Percentiles rank a stretch among this genome's conserved stretches.
Evolutionary conservation across 2,113 vertebrate species (phyloP).

Genomic region (Hyperopisus bebe): DNA sequence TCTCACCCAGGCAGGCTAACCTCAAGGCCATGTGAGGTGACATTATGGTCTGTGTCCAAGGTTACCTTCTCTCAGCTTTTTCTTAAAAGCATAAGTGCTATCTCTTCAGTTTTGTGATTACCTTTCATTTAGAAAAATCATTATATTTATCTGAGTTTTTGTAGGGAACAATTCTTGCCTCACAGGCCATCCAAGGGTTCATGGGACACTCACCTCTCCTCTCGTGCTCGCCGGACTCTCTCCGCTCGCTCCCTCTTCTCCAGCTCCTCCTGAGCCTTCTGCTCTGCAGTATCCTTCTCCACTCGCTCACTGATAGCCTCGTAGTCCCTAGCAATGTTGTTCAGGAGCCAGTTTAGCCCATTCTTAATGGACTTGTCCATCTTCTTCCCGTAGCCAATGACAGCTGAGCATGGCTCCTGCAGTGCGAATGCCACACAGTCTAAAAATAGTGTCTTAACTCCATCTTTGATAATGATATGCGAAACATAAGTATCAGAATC

Average conservation of each 20-base stretch:
- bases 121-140: neutral
- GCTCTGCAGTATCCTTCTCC: constrained; percentile 81
- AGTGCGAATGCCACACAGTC: neutral
- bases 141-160: neutral
- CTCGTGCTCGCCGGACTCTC: constrained; percentile 72
- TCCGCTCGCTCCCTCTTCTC: constrained; percentile 81
- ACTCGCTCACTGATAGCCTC: constrained; percentile 83
- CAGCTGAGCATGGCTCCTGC: constrained; percentile 87
- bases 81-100: neutral
- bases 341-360: constrained; percentile 85
- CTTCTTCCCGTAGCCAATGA: constrained; percentile 82
- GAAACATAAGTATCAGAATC: neutral
- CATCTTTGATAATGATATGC: neutral
- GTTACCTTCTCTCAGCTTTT: neutral
- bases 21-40: neutral
- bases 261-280: constrained; percentile 79
- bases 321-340: constrained; percentile 86
- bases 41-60: neutral
- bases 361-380: constrained; percentile 89
- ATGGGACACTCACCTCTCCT: constrained; percentile 71
- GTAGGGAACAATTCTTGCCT: neutral
- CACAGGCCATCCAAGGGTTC: neutral
- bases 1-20: neutral
- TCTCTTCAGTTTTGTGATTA: neutral
- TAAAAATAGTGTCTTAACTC: neutral